Conservation (phyloP, 2,113 vertebrate species). For the Tor tambroides region DNA sequence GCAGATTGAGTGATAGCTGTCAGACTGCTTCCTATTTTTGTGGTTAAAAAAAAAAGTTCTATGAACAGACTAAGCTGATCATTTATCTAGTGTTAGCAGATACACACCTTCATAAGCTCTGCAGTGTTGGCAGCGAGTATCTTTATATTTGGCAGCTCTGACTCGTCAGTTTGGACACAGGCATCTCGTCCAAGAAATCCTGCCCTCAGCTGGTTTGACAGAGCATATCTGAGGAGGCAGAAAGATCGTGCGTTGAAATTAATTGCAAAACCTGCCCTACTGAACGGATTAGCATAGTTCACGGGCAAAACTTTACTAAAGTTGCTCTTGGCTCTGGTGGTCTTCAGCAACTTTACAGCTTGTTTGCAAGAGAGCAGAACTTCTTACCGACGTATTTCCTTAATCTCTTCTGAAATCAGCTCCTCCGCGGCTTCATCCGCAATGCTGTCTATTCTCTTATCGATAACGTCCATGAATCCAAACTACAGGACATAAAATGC, state of each 20-base stretch:
- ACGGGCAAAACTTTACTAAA: not conserved
- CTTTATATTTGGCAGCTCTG: slow-evolving; percentile 70
- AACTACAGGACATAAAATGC: not conserved
- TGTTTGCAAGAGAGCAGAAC: not conserved
- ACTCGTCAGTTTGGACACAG: slow-evolving; percentile 67
- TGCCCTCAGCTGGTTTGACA: slow-evolving; percentile 70
- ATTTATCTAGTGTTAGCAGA: not conserved
- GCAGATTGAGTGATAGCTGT: not conserved
- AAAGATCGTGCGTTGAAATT: not conserved
- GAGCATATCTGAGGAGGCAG: slow-evolving; percentile 49
- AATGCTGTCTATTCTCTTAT: not conserved
- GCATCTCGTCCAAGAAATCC: slow-evolving; percentile 66
- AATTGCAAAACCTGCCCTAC: not conserved
- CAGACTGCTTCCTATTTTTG: slow-evolving; percentile 12
- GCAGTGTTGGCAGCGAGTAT: slow-evolving; percentile 53
- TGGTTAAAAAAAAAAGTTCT: not conserved
- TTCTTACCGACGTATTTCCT: slow-evolving; percentile 49
- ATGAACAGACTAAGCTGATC: not conserved
- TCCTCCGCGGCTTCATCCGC: slow-evolving; percentile 17
- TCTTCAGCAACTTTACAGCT: not conserved
- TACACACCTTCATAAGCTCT: slow-evolving; percentile 46
- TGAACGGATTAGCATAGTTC: not conserved
- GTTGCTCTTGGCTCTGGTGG: not conserved
- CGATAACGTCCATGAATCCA: slow-evolving; percentile 22
- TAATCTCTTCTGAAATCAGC: slow-evolving; percentile 47